These are phyloP conservation scores for Diorhabda sublineata DNA, from an alignment of 1,140 invertebrate genomes.

Conservation along the genomic window DNA sequence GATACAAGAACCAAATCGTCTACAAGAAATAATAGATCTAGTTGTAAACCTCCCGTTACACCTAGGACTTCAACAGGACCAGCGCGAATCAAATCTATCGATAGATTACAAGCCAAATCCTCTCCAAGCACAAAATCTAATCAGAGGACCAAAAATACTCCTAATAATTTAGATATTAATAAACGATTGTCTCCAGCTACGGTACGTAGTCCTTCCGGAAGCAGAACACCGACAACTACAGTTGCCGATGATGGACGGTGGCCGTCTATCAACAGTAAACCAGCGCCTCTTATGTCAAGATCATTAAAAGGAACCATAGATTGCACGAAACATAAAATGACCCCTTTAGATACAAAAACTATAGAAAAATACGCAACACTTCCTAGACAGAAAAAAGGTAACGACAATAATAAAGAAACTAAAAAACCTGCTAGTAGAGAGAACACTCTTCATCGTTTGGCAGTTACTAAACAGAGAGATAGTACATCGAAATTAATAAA, in stretches of 20 bases:
- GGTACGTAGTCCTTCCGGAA: slow-evolving; percentile 16
- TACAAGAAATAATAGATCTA: slow-evolving; percentile 37
- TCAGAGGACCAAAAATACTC: slow-evolving; percentile 26
- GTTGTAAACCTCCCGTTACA: slow-evolving; percentile 46
- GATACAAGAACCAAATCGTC: slow-evolving; percentile 45
- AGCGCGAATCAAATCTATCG: slow-evolving; percentile 48
- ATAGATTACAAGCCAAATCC: slow-evolving; percentile 27
- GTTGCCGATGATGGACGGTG: slow-evolving; percentile 67
- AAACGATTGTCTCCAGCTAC: slow-evolving; percentile 25
- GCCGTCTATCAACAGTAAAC: slow-evolving; percentile 50
- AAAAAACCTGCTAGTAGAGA: slow-evolving; percentile 48
- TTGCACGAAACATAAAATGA: slow-evolving; percentile 25
- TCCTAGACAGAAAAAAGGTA: slow-evolving; percentile 62
- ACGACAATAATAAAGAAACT: slow-evolving; percentile 46
- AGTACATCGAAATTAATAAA: slow-evolving; percentile 46
- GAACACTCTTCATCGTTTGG: slow-evolving; percentile 40
- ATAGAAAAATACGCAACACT: slow-evolving; percentile 71
- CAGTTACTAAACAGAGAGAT: slow-evolving; percentile 43
- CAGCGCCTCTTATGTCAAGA: slow-evolving; percentile 40
- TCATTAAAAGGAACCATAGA: slow-evolving; percentile 36
- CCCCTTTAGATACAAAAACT: slow-evolving; percentile 50
- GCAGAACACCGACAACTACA: slow-evolving; percentile 46
- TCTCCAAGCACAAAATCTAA: slow-evolving; percentile 21
- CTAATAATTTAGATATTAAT: slow-evolving; percentile 34
- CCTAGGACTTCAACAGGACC: slow-evolving; percentile 53